Conservation (phyloP, 2,113 vertebrate genomes). For the Rhynchomys soricoides region DNA sequence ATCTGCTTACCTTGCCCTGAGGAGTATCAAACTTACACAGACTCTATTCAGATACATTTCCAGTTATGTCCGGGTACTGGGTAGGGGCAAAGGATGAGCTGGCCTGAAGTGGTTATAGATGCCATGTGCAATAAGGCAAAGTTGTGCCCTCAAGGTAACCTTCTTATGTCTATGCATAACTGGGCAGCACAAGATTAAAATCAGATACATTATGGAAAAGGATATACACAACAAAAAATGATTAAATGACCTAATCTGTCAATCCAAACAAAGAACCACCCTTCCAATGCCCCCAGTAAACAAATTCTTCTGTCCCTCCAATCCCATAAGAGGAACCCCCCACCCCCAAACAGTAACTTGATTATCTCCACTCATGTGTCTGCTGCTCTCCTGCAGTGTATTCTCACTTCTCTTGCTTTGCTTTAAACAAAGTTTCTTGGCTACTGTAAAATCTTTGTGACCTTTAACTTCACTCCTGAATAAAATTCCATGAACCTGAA, state of each 20-base stretch:
- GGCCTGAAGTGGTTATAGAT: background rate
- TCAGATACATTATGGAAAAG: too few relatives aligned
- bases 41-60: background rate
- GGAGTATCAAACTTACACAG: background rate
- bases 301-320: background rate
- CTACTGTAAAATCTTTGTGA: background rate
- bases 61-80: background rate
- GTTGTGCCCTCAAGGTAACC: background rate
- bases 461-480: background rate
- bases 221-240: background rate
- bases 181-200: background rate
- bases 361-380: background rate
- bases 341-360: background rate
- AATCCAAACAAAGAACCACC: background rate
- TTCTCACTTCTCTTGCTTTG: background rate
- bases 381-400: background rate
- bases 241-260: background rate
- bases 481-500: too few relatives aligned
- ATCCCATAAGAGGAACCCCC: background rate
- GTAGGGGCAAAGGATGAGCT: too few relatives aligned
- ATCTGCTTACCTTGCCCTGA: background rate
- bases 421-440: background rate
- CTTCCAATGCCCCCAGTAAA: background rate
- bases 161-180: background rate
- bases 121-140: background rate